These are phyloP conservation scores for Oxygymnocypris stewartii DNA, from an alignment of 2,113 vertebrate genomes.

Conservation along the genomic window DNA sequence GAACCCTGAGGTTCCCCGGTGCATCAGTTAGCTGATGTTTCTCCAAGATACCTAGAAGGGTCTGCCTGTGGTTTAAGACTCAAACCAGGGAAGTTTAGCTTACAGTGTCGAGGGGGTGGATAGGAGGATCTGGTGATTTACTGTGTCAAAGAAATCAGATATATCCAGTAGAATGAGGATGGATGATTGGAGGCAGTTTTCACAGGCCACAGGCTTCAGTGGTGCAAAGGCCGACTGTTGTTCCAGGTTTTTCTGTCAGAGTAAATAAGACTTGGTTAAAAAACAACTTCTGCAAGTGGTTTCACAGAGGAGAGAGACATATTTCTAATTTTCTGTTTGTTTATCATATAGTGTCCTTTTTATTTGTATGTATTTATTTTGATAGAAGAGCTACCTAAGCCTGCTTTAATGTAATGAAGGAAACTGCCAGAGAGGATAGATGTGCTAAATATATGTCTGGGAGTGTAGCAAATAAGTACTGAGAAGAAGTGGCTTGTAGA, in stretches of 20 bases:
- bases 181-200: background rate
- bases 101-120: background rate
- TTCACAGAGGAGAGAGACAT: background rate
- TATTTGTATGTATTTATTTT: background rate
- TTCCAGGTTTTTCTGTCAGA: background rate
- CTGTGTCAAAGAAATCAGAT: background rate
- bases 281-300: background rate
- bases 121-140: background rate
- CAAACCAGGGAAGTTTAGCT: background rate
- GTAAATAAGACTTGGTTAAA: background rate
- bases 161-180: background rate
- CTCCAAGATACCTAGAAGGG: background rate
- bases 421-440: background rate
- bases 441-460: background rate
- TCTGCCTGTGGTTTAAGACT: background rate
- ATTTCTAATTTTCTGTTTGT: background rate
- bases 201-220: background rate
- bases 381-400: background rate
- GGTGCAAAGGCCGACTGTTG: background rate
- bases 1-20: background rate
- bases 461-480: background rate
- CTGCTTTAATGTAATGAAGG: background rate
- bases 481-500: background rate
- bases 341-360: background rate
- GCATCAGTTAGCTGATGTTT: background rate